phyloP scores from a whole-genome alignment of 2,797 vertebrate species.

The Sebastolobus alascanus region DNA sequence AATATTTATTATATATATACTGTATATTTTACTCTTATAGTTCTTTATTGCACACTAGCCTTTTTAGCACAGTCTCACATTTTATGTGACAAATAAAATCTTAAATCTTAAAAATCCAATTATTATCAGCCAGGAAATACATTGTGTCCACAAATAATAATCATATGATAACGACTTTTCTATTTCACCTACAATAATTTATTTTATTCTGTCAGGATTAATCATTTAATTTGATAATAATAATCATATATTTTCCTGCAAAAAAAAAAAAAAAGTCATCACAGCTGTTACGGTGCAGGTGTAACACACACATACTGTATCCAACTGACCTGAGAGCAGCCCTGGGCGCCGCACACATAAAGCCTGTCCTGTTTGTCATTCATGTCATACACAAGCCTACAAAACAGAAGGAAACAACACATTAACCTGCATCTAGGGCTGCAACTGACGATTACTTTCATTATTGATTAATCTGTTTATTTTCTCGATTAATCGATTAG shows the following conservation, averaged over 20 bases:
- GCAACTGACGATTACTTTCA: too few relatives aligned
- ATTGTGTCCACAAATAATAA: not conserved
- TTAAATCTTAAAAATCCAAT: not conserved
- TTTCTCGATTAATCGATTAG: too few relatives aligned
- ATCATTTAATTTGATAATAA: not conserved
- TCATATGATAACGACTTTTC: not conserved
- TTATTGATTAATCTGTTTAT: too few relatives aligned
- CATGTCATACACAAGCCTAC: slow-evolving; percentile 94
- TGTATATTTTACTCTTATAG: not conserved
- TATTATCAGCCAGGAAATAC: not conserved
- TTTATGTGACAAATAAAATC: slow-evolving; percentile 1
- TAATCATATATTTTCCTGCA: not conserved
- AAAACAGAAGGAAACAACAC: slow-evolving; percentile 52
- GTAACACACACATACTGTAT: slow-evolving; percentile 29
- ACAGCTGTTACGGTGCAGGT: not conserved
- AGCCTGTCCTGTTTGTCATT: slow-evolving; percentile 98
- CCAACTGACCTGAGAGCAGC: slow-evolving; percentile 96
- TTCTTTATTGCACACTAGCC: not conserved
- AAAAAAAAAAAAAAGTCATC: not conserved
- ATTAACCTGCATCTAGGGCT: slow-evolving; percentile 22
- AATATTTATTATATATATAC: not conserved
- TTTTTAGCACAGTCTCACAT: not conserved
- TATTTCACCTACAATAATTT: not conserved
- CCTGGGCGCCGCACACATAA: slow-evolving; percentile 94
- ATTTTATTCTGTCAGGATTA: not conserved